A percentile compares a stretch with the other conserved stretches of the same genome.
These are phyloP conservation scores for Lophochroa leadbeateri DNA, from an alignment of 2,113 vertebrate genomes.

Conservation along the genomic window DNA sequence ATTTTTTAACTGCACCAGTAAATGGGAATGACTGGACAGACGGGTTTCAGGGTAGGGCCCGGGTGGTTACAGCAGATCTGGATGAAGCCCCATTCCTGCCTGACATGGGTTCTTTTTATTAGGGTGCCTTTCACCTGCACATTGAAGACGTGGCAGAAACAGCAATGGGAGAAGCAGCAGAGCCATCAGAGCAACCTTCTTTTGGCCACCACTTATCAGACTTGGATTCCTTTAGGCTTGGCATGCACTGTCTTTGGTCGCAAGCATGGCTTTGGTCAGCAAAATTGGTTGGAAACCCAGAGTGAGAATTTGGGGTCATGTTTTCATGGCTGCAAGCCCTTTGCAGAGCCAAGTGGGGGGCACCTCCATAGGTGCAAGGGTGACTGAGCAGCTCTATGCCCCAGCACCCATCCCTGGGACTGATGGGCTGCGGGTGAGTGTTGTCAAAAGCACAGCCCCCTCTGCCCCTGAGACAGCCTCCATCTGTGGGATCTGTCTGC, in stretches of 20 bases:
- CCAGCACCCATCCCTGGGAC: not conserved
- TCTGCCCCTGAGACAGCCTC: not conserved
- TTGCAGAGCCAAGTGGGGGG: not conserved
- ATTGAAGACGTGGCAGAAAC: not conserved
- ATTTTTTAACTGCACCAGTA: not conserved
- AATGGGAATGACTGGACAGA: not conserved
- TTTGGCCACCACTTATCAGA: not conserved
- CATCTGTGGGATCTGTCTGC: fast-evolving
- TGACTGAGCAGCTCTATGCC: not conserved
- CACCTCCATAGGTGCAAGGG: not conserved
- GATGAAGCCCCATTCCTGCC: not conserved
- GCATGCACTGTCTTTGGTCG: not conserved
- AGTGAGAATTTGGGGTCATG: not conserved
- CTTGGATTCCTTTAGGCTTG: not conserved
- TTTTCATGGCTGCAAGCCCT: not conserved
- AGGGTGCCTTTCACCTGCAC: not conserved
- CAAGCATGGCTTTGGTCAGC: not conserved
- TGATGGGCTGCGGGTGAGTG: not conserved
- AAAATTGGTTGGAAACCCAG: not conserved
- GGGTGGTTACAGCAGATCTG: not conserved
- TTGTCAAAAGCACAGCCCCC: not conserved
- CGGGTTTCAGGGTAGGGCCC: fast-evolving
- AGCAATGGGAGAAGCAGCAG: not conserved
- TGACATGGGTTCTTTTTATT: not conserved
- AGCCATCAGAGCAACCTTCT: not conserved